Percentiles rank a stretch among this genome's conserved stretches.
phyloP scores from a whole-genome alignment of 2,797 vertebrate species.

The Simalia tracyae region DNA sequence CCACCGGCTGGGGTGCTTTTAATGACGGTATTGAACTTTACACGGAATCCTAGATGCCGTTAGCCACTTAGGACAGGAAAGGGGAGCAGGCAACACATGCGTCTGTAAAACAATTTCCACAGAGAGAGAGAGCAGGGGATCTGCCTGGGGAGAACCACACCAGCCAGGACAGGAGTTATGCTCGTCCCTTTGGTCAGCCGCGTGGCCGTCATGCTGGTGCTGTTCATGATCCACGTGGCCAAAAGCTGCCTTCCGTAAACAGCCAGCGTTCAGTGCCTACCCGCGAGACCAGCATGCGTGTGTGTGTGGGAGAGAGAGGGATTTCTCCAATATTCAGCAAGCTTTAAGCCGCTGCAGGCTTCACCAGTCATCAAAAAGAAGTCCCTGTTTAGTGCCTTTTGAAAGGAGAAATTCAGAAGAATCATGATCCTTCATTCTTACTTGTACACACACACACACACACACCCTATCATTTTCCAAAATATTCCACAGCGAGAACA shows the following conservation, averaged over 20 bases:
- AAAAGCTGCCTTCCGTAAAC: neutral
- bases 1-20: neutral
- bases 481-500: neutral
- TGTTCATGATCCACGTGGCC: neutral
- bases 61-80: neutral
- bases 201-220: neutral
- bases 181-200: neutral
- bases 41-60: neutral
- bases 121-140: no score
- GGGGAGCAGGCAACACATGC: neutral
- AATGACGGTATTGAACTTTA: neutral
- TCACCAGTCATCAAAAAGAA: neutral
- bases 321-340: neutral
- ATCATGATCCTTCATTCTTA: neutral
- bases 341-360: neutral
- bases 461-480: neutral
- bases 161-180: rapidly evolving
- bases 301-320: neutral
- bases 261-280: neutral
- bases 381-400: neutral
- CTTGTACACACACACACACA: neutral
- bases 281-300: neutral
- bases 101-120: neutral
- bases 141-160: neutral
- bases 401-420: neutral